These are phyloP conservation scores for Myoxocephalus aenaeus DNA, from an alignment of 2,797 vertebrate species.

Conservation along the genomic window DNA sequence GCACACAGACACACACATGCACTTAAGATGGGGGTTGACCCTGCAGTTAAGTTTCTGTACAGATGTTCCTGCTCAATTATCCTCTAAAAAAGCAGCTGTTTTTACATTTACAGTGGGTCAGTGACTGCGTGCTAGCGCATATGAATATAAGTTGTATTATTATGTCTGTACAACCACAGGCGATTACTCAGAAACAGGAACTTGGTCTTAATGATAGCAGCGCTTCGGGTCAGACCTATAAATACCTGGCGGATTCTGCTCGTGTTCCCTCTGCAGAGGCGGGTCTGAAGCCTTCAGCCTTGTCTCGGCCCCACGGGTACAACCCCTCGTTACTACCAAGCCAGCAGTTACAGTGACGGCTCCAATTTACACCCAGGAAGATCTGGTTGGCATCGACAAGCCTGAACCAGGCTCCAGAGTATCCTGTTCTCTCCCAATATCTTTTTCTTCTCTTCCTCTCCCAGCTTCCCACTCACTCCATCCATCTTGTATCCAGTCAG, in stretches of 20 bases:
- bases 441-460: not conserved
- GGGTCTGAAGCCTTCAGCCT: constrained; percentile 22
- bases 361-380: constrained; percentile 46
- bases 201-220: constrained; percentile 21
- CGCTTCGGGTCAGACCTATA: constrained; percentile 55
- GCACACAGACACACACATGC: not conserved
- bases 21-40: not conserved
- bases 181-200: constrained; percentile 32
- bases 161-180: constrained; percentile 16
- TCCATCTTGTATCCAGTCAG: constrained; percentile 26
- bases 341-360: constrained; percentile 46
- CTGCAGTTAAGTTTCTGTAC: constrained; percentile 41
- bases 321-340: constrained; percentile 16
- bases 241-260: constrained; percentile 44
- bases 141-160: constrained; percentile 33
- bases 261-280: not conserved
- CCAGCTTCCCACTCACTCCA: not conserved
- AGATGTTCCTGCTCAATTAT: constrained; percentile 67
- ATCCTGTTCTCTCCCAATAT: constrained; percentile 12
- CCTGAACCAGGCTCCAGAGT: constrained; percentile 5
- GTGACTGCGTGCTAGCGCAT: not conserved
- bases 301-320: constrained; percentile 15
- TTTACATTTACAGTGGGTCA: constrained; percentile 13
- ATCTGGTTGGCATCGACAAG: not conserved
- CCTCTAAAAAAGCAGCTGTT: constrained; percentile 55